phyloP scores from a whole-genome alignment of 2,797 vertebrate genomes.

The Sorex maritimensis region DNA sequence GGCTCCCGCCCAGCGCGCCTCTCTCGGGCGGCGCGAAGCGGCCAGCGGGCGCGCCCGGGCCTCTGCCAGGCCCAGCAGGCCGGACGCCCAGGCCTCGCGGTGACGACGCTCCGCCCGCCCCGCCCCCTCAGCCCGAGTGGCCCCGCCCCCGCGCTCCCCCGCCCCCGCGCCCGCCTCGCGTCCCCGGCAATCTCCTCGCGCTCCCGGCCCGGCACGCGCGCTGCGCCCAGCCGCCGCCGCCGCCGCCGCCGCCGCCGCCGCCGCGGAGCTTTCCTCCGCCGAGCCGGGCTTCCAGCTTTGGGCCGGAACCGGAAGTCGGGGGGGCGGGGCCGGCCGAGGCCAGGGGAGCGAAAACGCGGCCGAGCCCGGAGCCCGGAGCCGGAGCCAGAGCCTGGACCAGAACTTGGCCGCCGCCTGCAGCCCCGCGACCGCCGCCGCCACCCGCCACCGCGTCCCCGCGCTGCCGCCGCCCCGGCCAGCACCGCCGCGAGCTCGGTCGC shows the following conservation, averaged over 20 bases:
- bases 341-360: slow-evolving; percentile 71
- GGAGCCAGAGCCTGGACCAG: slow-evolving; percentile 84
- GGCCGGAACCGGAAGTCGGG: slow-evolving; percentile 87
- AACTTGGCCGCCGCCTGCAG: slow-evolving; percentile 81
- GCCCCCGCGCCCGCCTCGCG: slow-evolving; percentile 73
- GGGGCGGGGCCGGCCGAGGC: slow-evolving; percentile 85
- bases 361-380: slow-evolving; percentile 82
- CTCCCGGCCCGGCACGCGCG: slow-evolving; percentile 82
- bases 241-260: slow-evolving; percentile 46
- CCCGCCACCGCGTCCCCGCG: background rate
- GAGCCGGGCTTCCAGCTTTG: slow-evolving; percentile 78
- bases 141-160: slow-evolving; percentile 69
- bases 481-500: slow-evolving; percentile 59
- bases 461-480: slow-evolving; percentile 17
- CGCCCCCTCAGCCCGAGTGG: slow-evolving; percentile 66
- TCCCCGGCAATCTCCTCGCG: slow-evolving; percentile 81
- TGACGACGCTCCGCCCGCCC: slow-evolving; percentile 59
- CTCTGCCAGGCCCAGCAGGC: slow-evolving; percentile 62
- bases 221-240: slow-evolving; percentile 63
- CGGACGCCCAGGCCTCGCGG: slow-evolving; percentile 79
- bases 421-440: slow-evolving; percentile 34
- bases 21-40: rapidly evolving
- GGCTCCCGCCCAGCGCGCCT: background rate
- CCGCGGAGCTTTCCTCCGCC: slow-evolving; percentile 73
- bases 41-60: background rate